These are phyloP conservation scores for Nannobrachium achirus DNA, from an alignment of 2,113 vertebrate genomes.

Conservation along the genomic window DNA sequence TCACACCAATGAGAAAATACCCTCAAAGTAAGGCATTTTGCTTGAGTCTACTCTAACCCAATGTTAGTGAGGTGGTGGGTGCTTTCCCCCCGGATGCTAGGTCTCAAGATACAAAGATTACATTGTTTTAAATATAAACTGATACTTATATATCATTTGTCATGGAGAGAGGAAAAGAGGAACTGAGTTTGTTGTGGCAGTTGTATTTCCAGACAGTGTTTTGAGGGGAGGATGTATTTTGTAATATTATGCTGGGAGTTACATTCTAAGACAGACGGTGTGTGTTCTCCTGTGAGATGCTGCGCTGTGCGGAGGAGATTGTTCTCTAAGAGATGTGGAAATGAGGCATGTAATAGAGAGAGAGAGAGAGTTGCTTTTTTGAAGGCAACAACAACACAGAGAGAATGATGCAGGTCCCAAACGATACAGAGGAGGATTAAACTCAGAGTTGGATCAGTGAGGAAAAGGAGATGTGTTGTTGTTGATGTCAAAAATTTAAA, in stretches of 20 bases:
- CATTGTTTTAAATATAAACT: no score
- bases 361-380: conserved; percentile 1
- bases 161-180: neutral
- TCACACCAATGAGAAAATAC: no score
- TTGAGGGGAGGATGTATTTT: neutral
- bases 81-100: no score
- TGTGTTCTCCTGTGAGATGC: conserved; percentile 5
- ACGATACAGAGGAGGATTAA: neutral
- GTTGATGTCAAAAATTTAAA: no score
- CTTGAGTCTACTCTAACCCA: no score
- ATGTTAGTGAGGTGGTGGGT: no score
- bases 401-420: conserved; percentile 13
- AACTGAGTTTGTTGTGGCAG: conserved; percentile 1
- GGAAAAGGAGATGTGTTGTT: neutral
- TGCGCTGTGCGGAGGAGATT: neutral
- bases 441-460: neutral
- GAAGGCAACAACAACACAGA: neutral
- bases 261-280: neutral
- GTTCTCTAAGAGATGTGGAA: neutral
- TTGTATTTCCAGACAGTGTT: neutral
- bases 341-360: neutral
- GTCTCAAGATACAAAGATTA: no score
- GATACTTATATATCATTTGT: neutral
- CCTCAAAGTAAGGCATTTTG: no score
- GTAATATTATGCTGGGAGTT: neutral